A percentile compares a stretch with the other conserved stretches of the same genome.
phyloP scores from a whole-genome alignment of 2,888 invertebrate genomes.

The Callosobruchus maculatus region DNA sequence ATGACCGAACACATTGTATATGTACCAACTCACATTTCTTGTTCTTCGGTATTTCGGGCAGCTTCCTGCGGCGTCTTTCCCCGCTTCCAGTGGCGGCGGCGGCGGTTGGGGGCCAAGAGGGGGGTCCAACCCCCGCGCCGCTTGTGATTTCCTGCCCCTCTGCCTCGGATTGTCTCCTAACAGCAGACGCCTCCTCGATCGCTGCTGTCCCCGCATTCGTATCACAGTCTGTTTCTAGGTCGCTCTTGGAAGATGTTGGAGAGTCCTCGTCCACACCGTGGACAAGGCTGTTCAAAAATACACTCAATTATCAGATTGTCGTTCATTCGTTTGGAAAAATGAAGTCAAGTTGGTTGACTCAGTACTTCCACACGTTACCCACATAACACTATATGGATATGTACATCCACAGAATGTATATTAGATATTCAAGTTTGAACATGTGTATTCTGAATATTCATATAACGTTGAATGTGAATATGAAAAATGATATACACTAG shows the following conservation, averaged over 20 bases:
- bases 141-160: conserved; percentile 7
- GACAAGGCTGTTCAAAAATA: conserved; percentile 63
- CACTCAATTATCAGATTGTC: not conserved
- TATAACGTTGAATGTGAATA: too few relatives aligned
- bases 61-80: conserved; percentile 73
- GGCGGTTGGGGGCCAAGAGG: conserved; percentile 21
- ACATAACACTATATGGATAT: too few relatives aligned
- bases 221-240: conserved; percentile 57
- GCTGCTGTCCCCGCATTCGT: conserved; percentile 20
- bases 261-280: conserved; percentile 83
- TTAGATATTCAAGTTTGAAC: too few relatives aligned
- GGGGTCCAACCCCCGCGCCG: conserved; percentile 6
- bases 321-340: too few relatives aligned
- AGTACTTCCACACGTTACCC: too few relatives aligned
- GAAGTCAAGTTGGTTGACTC: too few relatives aligned
- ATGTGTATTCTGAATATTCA: too few relatives aligned
- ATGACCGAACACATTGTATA: too few relatives aligned
- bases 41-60: conserved; percentile 87
- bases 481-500: too few relatives aligned
- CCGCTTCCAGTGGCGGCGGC: conserved; percentile 7
- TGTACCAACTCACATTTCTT: conserved; percentile 68
- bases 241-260: conserved; percentile 73
- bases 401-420: too few relatives aligned
- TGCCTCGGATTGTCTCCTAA: conserved; percentile 14
- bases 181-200: not conserved